These are phyloP conservation scores for Enteromius unitaeniatus DNA, from an alignment of 2,797 vertebrate genomes.

Conservation along the genomic window DNA sequence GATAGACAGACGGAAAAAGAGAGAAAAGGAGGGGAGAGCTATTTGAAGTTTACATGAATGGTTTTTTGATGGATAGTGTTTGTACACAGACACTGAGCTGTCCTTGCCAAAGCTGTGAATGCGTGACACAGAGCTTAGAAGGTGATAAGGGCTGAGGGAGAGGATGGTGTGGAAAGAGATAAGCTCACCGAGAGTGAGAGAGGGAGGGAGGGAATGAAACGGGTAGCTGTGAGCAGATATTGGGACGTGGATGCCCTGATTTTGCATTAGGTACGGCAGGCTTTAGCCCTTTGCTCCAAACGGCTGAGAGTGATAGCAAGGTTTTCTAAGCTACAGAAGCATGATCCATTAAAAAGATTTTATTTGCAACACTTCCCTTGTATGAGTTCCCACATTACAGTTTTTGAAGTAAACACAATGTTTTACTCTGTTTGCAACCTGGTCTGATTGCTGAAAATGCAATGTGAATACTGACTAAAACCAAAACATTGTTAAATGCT, in stretches of 20 bases:
- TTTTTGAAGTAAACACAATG: background rate
- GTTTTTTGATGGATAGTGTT: conserved; percentile 52
- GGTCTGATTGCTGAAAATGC: background rate
- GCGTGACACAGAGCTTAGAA: conserved; percentile 54
- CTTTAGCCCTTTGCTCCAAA: conserved; percentile 46
- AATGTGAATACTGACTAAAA: background rate
- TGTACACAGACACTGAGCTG: conserved; percentile 46
- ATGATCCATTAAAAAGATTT: conserved; percentile 16
- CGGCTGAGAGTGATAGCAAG: conserved; percentile 3
- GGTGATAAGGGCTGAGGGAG: conserved; percentile 41
- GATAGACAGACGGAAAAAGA: conserved; percentile 16
- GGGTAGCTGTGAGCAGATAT: conserved; percentile 29
- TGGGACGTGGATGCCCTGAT: conserved; percentile 10
- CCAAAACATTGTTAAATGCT: background rate
- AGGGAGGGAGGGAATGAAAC: conserved; percentile 25
- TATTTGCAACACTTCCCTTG: conserved; percentile 24
- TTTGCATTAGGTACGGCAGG: conserved; percentile 39
- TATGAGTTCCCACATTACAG: conserved; percentile 8
- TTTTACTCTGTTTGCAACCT: background rate
- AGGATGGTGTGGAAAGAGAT: conserved; percentile 41
- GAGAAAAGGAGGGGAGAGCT: conserved; percentile 30
- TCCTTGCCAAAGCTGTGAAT: conserved; percentile 46
- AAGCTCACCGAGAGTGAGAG: conserved; percentile 13
- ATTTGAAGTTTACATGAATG: conserved; percentile 46
- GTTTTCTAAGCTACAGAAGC: conserved; percentile 12